These are phyloP conservation scores for Tetrapedia diversipes DNA, from an alignment of 2,888 invertebrate species.

Conservation along the genomic window DNA sequence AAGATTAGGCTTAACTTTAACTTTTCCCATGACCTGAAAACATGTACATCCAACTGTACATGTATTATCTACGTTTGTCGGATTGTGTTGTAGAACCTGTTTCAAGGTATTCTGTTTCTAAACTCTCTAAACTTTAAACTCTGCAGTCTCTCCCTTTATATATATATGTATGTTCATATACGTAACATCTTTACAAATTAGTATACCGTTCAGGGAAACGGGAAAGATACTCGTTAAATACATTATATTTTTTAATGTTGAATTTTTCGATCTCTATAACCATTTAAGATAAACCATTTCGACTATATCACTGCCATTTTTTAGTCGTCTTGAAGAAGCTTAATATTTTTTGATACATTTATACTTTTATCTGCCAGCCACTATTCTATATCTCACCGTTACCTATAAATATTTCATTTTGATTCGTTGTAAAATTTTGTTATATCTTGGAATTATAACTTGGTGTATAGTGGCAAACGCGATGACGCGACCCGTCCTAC, in stretches of 20 bases:
- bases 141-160: too few relatives aligned
- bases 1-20: background rate
- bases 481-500: constrained; percentile 6
- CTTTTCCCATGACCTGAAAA: constrained; percentile 24
- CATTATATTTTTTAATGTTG: background rate
- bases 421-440: background rate
- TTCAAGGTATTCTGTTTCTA: background rate
- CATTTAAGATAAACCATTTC: background rate
- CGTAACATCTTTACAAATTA: constrained; percentile 1
- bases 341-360: background rate
- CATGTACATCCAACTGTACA: background rate
- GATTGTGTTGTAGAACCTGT: constrained; percentile 21
- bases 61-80: constrained; percentile 6
- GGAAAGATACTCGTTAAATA: background rate
- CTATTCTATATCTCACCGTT: background rate
- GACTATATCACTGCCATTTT: constrained; percentile 7
- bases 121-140: background rate
- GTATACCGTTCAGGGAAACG: background rate
- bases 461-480: background rate
- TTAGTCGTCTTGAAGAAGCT: background rate
- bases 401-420: background rate
- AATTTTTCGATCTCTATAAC: background rate
- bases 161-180: too few relatives aligned
- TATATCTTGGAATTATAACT: background rate
- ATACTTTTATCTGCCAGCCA: background rate